These are phyloP conservation scores for Misgurnus anguillicaudatus DNA, from an alignment of 2,113 vertebrate genomes.

Conservation along the genomic window DNA sequence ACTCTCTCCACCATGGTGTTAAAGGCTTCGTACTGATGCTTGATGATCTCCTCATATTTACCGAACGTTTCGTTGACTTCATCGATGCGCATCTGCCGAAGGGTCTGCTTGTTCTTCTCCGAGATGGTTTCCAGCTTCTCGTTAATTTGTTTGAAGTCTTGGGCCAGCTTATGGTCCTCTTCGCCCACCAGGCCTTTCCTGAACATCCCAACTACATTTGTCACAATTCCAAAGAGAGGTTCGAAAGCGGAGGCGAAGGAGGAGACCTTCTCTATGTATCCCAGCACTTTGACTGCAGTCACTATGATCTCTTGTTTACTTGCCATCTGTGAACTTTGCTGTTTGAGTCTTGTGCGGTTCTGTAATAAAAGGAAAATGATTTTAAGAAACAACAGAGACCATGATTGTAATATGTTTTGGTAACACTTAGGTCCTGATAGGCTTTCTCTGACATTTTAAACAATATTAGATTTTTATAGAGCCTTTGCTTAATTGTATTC, in stretches of 20 bases:
- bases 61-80: constrained; percentile 75
- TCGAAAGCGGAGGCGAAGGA: constrained; percentile 77
- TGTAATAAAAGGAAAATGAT: constrained; percentile 8
- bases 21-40: constrained; percentile 76
- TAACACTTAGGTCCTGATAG: too few relatives aligned
- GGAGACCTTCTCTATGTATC: constrained; percentile 74
- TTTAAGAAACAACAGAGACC: neutral
- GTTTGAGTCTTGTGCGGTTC: neutral
- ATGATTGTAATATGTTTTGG: too few relatives aligned
- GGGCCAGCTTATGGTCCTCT: constrained; percentile 64
- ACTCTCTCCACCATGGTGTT: constrained; percentile 68
- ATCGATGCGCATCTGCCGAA: constrained; percentile 69
- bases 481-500: too few relatives aligned
- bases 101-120: constrained; percentile 67
- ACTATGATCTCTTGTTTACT: constrained; percentile 60
- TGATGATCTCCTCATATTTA: constrained; percentile 76
- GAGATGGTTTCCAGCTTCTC: constrained; percentile 73
- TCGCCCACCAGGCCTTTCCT: constrained; percentile 65
- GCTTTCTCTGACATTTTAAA: too few relatives aligned
- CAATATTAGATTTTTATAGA: too few relatives aligned
- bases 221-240: constrained; percentile 74
- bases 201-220: constrained; percentile 73
- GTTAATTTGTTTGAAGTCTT: constrained; percentile 70
- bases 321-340: constrained; percentile 66
- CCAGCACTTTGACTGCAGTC: constrained; percentile 68